These are phyloP conservation scores for Heptranchias perlo DNA, from an alignment of 2,113 vertebrate genomes.

Conservation along the genomic window DNA sequence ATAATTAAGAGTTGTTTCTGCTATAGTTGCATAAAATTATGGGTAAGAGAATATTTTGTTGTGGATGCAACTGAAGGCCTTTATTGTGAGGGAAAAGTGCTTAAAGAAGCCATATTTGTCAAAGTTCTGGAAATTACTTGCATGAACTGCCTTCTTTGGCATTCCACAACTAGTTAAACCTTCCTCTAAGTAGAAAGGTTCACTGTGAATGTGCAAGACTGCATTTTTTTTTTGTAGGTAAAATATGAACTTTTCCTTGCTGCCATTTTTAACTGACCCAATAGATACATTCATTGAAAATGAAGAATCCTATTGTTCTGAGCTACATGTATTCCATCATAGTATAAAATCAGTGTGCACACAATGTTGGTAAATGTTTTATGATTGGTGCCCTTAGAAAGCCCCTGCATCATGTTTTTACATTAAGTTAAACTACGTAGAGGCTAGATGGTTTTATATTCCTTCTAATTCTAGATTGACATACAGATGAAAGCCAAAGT, in stretches of 20 bases:
- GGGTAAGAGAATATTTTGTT: neutral
- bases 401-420: neutral
- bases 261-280: neutral
- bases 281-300: neutral
- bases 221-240: neutral
- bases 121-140: conserved; percentile 28
- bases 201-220: neutral
- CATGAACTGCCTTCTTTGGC: neutral
- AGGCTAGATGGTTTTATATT: neutral
- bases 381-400: neutral
- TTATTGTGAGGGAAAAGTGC: neutral
- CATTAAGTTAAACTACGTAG: neutral
- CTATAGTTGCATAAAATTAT: neutral
- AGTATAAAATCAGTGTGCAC: neutral
- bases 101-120: conserved; percentile 10
- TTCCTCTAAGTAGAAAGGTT: neutral
- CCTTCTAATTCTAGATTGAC: conserved; percentile 19
- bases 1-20: neutral
- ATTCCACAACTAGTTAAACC: conserved; percentile 25
- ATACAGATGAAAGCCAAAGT: neutral
- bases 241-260: neutral
- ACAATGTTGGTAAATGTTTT: neutral
- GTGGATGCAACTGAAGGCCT: neutral
- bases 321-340: neutral
- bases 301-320: neutral